Base-by-base conservation (phyloP, 2,113 vertebrate species). In the Bubo blakistoni region DNA sequence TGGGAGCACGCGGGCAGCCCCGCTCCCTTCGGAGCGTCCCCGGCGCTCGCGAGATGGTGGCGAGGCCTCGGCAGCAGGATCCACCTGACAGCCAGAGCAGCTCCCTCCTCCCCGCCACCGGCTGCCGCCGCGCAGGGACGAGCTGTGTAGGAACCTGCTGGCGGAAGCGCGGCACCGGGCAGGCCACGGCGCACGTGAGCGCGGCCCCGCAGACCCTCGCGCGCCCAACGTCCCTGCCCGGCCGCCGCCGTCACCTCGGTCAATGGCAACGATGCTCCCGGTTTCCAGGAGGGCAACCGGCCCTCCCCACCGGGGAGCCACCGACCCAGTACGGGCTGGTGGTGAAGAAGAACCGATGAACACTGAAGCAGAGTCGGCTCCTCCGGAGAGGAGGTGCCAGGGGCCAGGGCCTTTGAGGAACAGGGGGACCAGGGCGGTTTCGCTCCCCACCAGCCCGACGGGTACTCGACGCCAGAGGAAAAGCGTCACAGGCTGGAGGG, bases 271-370 rank as follows among this genome's bases (percentile, higher is more conserved):
- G 6, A 59, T 7, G 65, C 26, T 59, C 46, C 55, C 2, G 15
- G 17, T 10, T 30, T 22, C 57, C 18, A 10, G n/a, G 69, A 11
- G 6, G 58, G 76, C n/a, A 34, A 58, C 38, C 8, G 4, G 55
- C 34, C 54, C 21, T 36, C 7, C 21, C 26, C 3, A 4, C n/a
- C 1, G 0, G 10, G 10, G 42, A 27, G 13, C n/a, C 17, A 10
- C 1, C 0, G 47, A 21, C 20, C 69, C 13, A 38, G 29, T 2
- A 47, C 0, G 0, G 27, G 77, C 40, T 38, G 62, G 32, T 19
- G n/a, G 36, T 13, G 4, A 74, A 79, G 79, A 69, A 26, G 20
- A 90, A 42, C 65, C 78, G 10, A 10, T 1, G 2, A 32, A 46
- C 0, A 0, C 7, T 47, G 29, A 26, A 52, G 22, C 8, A 2